Evolutionary conservation across 2,888 invertebrate species (phyloP), one percentile per base, ranked within the genome.

Genomic region (Drosophila anceps): DNA sequence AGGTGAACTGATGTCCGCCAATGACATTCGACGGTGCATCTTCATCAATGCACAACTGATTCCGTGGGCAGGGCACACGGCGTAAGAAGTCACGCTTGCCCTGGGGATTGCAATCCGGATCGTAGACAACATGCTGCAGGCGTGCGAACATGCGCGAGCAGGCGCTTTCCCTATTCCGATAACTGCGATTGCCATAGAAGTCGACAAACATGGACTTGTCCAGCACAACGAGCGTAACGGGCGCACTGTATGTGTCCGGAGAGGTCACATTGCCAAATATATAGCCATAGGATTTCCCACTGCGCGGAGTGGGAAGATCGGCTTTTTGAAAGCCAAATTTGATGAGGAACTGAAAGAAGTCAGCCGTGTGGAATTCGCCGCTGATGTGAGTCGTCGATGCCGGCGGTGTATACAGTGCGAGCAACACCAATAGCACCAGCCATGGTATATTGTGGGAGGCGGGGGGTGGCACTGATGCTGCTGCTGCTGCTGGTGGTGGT

Each of bases 301-400:
- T 50, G 84, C 96, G 96, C 88, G 96, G 95, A 83, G 96, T 95
- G 8, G 84, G 75, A 48, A 96, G 95, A 92, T 98, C 97, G 15
- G 98, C 98, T 93, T 98, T 98, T 93, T 99, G 98, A 92, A 99
- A 98, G 67, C 98, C 99, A 93, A 98, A 99, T 93, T 98, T 98
- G 27, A 97, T 95, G 60, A 99, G 94, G 93, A 99, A 98, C 93
- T 96, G 96, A 92, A 98, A 98, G 93, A 97, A 97, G 54, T 97
- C 96, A 54, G 94, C 94, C 4, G 95, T 94, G 76, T 94, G 94
- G 92, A 96, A 96, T 8, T 94, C 94, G 44, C 96, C 96, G 78
- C 94, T 94, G 53, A 96, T 93, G 90, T 95, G 96, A 9, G 95
- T 95, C 54, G 88, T 84, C 8, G 75, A 70, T 63, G 57, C 66